Base-by-base conservation (phyloP, 2,888 invertebrate species). In the Liodrosophila aerea region DNA sequence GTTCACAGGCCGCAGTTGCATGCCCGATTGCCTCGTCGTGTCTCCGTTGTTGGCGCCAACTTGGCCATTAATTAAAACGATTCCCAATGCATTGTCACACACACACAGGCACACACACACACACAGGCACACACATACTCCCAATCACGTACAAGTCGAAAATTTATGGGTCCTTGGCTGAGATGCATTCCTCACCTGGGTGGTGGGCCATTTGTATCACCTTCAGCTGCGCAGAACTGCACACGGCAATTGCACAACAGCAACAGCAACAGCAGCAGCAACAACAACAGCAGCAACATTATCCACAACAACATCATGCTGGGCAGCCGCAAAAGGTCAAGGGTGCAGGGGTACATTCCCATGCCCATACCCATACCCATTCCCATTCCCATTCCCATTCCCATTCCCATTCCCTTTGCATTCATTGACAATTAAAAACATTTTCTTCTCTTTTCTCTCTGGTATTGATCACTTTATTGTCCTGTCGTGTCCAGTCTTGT, bases 361-460 rank as follows among this genome's bases (percentile, higher is more conserved):
- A 36, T 41, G 12, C 37, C 47, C 37, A 18, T 27, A 45, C 8
- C 49, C 61, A 47, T 31, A 40, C 13, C 53, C 61, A 73, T 80
- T 83, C 83, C 5, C 18, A 27, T 33, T 16, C 36, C 27, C 13
- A 27, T 34, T 12, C 13, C 43, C 43, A 31, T 30, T 50, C 7
- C 50, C 59, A 51, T 31, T 46, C 16, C n/a, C 31, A 22, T 22
- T 22, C 22, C 3, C 3, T 22, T 22, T 22, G 58, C 63, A 76
- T 81, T 84, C 84, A 81, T 81, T 81, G 81, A 84, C 81, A 84
- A 81, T 81, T 81, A 81, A 84, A 68, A 58, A 68, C 62, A 60
- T 62, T 66, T 46, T 57, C 5, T 22, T 22, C 22, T 22, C 3
- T 2, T 22, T 22, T 22, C 5, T 2, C 5, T 58, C 69, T 64